Evolutionary conservation across 2,888 invertebrate species (phyloP).

Genomic region (Ectropis crepuscularia): DNA sequence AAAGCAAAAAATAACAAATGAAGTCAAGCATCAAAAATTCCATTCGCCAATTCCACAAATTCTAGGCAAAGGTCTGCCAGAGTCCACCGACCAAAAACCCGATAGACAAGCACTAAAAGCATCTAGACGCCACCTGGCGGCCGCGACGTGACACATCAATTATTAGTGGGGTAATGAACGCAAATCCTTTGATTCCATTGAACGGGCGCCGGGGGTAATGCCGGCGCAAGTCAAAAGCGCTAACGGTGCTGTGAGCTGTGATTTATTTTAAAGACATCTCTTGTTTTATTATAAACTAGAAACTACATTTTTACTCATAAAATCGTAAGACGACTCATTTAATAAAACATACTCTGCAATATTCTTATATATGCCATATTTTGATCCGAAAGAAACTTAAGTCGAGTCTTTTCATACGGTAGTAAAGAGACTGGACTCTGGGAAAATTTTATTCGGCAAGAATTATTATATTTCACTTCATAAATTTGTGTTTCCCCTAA

Average conservation of each 20-base stretch:
- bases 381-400: no score
- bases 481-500: no score
- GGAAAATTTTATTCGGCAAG: no score
- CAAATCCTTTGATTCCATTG: constrained; percentile 84
- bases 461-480: no score
- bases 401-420: no score
- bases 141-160: constrained; percentile 66
- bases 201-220: constrained; percentile 71
- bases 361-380: no score
- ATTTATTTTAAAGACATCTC: not conserved
- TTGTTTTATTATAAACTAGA: no score
- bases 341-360: no score
- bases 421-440: no score
- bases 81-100: constrained; percentile 21
- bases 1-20: not conserved
- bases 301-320: no score
- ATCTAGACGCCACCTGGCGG: constrained; percentile 43
- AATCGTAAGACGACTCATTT: no score
- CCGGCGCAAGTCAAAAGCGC: constrained; percentile 36
- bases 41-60: constrained; percentile 12
- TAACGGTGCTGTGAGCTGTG: constrained; percentile 10
- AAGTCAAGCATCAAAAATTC: constrained; percentile 1
- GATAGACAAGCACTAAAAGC: constrained; percentile 42
- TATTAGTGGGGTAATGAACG: constrained; percentile 80
- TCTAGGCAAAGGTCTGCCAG: constrained; percentile 21